These are phyloP conservation scores for Drosophila baimaii DNA, from an alignment of 1,140 invertebrate species.

Conservation along the genomic window DNA sequence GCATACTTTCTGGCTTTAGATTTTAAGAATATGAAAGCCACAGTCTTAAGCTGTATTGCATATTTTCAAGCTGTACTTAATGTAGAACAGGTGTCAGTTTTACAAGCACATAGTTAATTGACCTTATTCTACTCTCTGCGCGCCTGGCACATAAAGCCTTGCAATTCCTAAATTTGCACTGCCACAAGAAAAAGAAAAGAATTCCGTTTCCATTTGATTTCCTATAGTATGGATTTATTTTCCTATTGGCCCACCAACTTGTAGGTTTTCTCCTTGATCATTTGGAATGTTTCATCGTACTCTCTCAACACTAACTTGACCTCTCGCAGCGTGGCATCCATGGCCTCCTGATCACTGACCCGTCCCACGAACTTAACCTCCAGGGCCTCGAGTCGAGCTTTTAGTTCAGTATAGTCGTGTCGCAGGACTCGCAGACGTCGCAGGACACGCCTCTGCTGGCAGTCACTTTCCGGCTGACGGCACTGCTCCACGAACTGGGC, in stretches of 20 bases:
- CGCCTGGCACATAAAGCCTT: no score
- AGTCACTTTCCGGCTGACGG: constrained; percentile 32
- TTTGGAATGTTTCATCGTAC: constrained; percentile 40
- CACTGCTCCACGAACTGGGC: constrained; percentile 45
- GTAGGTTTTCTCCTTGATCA: constrained; percentile 22
- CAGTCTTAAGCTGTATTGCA: no score
- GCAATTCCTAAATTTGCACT: no score
- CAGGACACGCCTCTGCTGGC: constrained; percentile 33
- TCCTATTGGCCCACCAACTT: constrained; percentile 53
- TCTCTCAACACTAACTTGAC: constrained; percentile 19
- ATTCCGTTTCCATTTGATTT: no score
- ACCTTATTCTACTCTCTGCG: no score
- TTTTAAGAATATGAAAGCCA: no score
- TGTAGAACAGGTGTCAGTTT: no score
- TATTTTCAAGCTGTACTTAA: no score
- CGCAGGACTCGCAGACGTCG: constrained; percentile 30
- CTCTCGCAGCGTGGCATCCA: constrained; percentile 33
- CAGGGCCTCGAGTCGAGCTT: constrained; percentile 40
- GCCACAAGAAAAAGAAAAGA: no score
- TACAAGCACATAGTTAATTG: no score
- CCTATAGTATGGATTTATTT: no score
- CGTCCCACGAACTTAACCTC: constrained; percentile 29
- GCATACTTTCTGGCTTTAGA: no score
- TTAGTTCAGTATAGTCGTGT: constrained; percentile 33
- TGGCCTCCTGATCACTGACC: constrained; percentile 25